These are phyloP conservation scores for Charaxes varanes DNA, from an alignment of 1,140 invertebrate genomes.

Conservation along the genomic window DNA sequence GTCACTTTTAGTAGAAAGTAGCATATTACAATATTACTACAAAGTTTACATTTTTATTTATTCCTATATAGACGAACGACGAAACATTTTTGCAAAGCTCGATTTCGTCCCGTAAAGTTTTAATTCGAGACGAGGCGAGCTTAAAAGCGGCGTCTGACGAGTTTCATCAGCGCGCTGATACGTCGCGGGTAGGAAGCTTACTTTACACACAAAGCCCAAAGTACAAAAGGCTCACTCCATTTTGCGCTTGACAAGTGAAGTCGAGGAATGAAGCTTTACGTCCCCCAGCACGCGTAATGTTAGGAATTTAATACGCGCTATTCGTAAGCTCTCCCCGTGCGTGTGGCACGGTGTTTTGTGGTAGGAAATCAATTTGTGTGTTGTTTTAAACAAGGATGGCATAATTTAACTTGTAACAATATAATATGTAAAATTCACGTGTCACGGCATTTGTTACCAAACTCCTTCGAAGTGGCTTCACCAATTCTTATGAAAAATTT, in stretches of 20 bases:
- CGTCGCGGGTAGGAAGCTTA: slow-evolving; percentile 62
- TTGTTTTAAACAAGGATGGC: too few species aligned
- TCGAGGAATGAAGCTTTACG: slow-evolving; percentile 39
- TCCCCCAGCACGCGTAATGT: slow-evolving; percentile 9
- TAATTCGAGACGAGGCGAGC: slow-evolving; percentile 65
- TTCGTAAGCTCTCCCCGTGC: too few species aligned
- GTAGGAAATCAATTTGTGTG: too few species aligned
- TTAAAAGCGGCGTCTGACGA: slow-evolving; percentile 69
- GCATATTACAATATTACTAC: background rate
- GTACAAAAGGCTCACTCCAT: slow-evolving; percentile 67
- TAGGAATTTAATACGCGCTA: slow-evolving; percentile 6
- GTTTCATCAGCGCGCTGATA: slow-evolving; percentile 68
- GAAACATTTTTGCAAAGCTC: slow-evolving; percentile 58
- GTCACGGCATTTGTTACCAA: too few species aligned
- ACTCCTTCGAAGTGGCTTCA: too few species aligned
- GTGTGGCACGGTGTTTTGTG: too few species aligned
- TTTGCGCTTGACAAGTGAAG: slow-evolving; percentile 63
- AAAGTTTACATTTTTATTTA: slow-evolving; percentile 2
- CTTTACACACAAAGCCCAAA: slow-evolving; percentile 68
- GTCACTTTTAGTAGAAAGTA: background rate
- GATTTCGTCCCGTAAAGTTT: slow-evolving; percentile 69
- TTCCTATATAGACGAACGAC: slow-evolving; percentile 15
- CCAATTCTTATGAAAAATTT: too few species aligned
- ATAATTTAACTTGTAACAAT: too few species aligned
- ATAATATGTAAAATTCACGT: too few species aligned